phyloP scores from a whole-genome alignment of 2,113 vertebrate genomes.

The Leptocoma aspasia region DNA sequence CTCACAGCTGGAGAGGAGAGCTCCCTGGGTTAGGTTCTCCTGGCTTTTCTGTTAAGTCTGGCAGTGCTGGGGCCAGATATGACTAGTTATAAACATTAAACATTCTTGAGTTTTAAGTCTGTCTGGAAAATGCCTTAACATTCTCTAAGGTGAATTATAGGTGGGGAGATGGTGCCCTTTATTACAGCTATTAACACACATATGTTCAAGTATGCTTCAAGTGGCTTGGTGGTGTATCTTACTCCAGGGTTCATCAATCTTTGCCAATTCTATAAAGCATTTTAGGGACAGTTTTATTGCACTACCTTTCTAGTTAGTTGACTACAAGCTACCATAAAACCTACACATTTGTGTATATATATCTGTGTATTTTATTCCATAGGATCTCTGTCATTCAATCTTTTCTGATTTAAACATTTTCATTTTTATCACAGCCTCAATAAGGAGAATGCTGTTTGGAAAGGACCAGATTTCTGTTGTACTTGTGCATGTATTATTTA shows the following conservation, averaged over 20 bases:
- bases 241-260: background rate
- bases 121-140: background rate
- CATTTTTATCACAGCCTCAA: background rate
- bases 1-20: background rate
- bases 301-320: background rate
- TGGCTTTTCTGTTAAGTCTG: background rate
- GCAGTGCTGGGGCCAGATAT: background rate
- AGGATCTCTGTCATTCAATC: background rate
- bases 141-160: background rate
- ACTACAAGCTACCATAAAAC: background rate
- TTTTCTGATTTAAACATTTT: background rate
- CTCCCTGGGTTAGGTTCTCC: background rate
- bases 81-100: background rate
- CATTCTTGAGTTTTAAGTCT: background rate
- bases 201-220: background rate
- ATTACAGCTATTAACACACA: background rate
- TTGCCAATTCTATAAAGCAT: background rate
- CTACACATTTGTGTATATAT: background rate
- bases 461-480: background rate
- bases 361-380: background rate
- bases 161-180: background rate
- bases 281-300: background rate
- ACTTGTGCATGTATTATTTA: constrained; percentile 3
- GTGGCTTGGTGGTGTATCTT: background rate
- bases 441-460: background rate